Percentiles rank a stretch among this genome's conserved stretches.
phyloP scores from a whole-genome alignment of 2,113 vertebrate genomes.

The Zosterops japonicus region DNA sequence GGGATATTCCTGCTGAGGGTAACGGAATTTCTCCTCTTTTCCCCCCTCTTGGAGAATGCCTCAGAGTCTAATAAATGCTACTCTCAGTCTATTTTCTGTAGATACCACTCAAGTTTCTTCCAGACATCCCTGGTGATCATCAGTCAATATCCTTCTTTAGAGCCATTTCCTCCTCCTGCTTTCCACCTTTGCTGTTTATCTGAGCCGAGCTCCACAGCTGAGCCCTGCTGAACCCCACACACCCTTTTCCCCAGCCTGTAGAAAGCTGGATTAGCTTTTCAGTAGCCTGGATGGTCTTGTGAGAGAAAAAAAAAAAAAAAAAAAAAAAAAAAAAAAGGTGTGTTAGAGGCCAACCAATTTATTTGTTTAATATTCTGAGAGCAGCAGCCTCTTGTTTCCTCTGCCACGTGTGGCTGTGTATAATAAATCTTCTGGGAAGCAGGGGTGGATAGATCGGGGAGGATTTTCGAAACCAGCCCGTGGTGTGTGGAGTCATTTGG shows the following conservation, averaged over 20 bases:
- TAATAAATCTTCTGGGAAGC: conserved; percentile 49
- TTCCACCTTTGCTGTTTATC: background rate
- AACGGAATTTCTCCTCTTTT: background rate
- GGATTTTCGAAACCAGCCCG: background rate
- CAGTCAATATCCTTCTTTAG: background rate
- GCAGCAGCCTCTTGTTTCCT: conserved; percentile 22
- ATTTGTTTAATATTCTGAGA: conserved; percentile 56
- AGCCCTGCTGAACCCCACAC: background rate
- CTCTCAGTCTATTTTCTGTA: background rate
- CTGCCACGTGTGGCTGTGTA: background rate
- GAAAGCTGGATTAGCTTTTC: conserved; percentile 47
- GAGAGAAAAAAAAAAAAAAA: background rate
- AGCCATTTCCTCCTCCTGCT: background rate
- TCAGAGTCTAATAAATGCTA: background rate
- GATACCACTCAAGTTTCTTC: background rate
- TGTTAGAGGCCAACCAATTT: conserved; percentile 54
- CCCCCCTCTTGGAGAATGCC: background rate
- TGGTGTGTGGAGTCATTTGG: background rate
- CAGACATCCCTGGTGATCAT: background rate
- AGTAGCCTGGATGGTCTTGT: background rate
- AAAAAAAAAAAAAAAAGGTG: background rate
- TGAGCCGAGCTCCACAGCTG: background rate
- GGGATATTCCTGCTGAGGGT: background rate
- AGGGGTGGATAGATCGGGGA: background rate
- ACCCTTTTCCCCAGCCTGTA: background rate